These are phyloP conservation scores for Gymnothorax javanicus DNA, from an alignment of 2,797 vertebrate genomes.

Conservation along the genomic window DNA sequence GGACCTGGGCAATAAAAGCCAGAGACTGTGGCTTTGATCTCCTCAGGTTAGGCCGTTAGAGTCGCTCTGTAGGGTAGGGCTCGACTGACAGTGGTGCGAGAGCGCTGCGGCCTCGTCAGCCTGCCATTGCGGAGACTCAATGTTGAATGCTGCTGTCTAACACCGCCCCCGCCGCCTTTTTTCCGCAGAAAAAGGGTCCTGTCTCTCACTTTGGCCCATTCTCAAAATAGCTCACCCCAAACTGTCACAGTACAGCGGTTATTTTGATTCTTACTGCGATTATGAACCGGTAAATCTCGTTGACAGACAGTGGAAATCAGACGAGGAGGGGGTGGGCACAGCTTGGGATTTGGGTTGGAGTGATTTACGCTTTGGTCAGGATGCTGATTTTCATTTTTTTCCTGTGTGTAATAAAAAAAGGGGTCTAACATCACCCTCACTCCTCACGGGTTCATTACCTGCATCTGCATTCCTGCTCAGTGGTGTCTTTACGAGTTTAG, in stretches of 20 bases:
- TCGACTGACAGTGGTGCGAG: not conserved
- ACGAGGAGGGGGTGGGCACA: not conserved
- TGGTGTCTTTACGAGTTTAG: not conserved
- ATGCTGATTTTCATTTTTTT: conserved; percentile 26
- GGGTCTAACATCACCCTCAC: not conserved
- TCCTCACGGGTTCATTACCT: not conserved
- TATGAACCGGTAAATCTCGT: conserved; percentile 45
- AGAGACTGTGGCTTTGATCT: not conserved
- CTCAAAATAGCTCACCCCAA: conserved; percentile 38
- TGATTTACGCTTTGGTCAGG: conserved; percentile 20
- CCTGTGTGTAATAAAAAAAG: conserved; percentile 16
- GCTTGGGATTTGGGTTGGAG: not conserved
- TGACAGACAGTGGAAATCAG: not conserved
- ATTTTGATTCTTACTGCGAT: conserved; percentile 49
- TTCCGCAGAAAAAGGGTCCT: not conserved
- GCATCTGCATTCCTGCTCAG: not conserved
- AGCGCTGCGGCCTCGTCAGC: not conserved
- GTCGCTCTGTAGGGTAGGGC: not conserved
- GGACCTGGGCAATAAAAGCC: not conserved
- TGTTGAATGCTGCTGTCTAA: not conserved
- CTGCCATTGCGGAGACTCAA: not conserved
- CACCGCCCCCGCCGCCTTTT: not conserved
- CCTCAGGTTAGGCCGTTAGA: not conserved
- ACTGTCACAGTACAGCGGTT: conserved; percentile 40
- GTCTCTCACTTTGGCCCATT: not conserved